Evolutionary conservation across 1,140 invertebrate species (phyloP), one percentile per base, ranked within the genome.

Genomic region (Amyelois transitella): DNA sequence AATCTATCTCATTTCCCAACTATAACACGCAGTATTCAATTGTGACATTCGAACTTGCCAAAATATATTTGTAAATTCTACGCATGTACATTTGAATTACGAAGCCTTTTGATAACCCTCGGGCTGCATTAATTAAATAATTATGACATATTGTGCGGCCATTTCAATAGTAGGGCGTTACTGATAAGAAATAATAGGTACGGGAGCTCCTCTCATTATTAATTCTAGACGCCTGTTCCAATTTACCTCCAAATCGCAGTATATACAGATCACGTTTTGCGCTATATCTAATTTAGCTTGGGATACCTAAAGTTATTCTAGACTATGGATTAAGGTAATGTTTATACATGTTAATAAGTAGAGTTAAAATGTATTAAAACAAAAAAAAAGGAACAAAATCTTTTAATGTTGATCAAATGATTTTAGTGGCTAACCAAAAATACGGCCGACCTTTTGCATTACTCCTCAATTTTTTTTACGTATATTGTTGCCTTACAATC

Each of bases 91-190:
- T 51, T 62, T 77, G 72, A 84, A 76, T 84, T 81, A 84, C 82
- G 70, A 63, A 67, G 67, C 53, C 66, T 52, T 43, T 18, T 70
- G 79, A 82, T 82, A 82, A 78, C 71, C 78, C 61, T 65, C 59
- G 67, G 69, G 69, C 65, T 65, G 75, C 66, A 81, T 82, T 82
- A 83, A 83, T 82, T 83, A 83, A 83, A 84, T 84, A 86, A 84
- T 84, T 86, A 84, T 86, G 82, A 82, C 81, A 86, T 82, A 86
- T 86, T 86, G 82, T 83, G 70, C 69, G 74, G 73, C 72, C 75
- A 64, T 75, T 84, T 82, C 75, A 79, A 83, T 82, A 71, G 72
- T 66, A 77, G 75, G 78, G 79, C 64, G 76, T 59, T 60, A 55
- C 63, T 75, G 82, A 86, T 85, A 85, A 81, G 69, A 69, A 62